A percentile compares a stretch with the other conserved stretches of the same genome.
These are phyloP conservation scores for Onychostruthus taczanowskii DNA, from an alignment of 2,113 vertebrate genomes.

Conservation along the genomic window DNA sequence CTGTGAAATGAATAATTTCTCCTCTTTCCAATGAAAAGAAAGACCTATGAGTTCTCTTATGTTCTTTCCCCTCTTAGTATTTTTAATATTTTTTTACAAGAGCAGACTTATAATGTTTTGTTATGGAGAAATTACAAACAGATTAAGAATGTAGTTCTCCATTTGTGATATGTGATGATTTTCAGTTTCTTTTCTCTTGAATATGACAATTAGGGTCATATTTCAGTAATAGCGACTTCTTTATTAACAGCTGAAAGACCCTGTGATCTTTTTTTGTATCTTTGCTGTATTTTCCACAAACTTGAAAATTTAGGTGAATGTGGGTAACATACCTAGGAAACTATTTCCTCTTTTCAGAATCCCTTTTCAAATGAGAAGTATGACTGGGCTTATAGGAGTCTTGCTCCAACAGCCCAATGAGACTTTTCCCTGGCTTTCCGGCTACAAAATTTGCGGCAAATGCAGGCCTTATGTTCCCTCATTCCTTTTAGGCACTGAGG, in stretches of 20 bases:
- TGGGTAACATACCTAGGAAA: neutral
- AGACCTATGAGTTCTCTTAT: neutral
- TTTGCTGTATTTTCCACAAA: neutral
- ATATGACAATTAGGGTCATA: neutral
- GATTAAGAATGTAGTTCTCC: neutral
- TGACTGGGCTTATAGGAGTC: neutral
- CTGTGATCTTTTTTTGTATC: neutral
- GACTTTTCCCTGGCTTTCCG: neutral
- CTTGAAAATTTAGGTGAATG: neutral
- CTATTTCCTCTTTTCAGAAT: neutral
- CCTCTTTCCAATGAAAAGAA: neutral
- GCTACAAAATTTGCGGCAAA: neutral
- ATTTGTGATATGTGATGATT: neutral
- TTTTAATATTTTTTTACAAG: neutral
- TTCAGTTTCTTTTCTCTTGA: neutral
- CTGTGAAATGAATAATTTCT: neutral
- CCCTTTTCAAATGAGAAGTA: neutral
- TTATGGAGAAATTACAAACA: neutral
- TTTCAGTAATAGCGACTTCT: neutral
- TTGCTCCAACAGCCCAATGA: neutral
- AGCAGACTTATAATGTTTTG: neutral
- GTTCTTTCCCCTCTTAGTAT: neutral
- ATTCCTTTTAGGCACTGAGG: neutral
- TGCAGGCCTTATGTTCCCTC: neutral
- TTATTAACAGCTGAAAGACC: neutral